Evolutionary conservation across 2,113 vertebrate species (phyloP).

Genomic region (Anarrhichthys ocellatus): DNA sequence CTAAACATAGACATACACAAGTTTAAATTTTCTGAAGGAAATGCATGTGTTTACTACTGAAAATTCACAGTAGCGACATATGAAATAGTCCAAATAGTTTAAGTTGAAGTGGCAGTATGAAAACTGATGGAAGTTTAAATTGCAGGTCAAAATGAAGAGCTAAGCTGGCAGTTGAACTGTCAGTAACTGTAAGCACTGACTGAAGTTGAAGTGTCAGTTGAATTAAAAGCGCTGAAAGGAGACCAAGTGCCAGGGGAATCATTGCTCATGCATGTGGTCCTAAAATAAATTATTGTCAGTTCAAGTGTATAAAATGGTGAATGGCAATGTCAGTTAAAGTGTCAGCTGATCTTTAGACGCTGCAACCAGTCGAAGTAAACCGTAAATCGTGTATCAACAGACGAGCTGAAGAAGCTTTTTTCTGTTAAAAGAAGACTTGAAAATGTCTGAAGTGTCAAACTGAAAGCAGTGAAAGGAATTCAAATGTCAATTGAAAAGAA

Average conservation of each 20-base stretch:
- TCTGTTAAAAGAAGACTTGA: conserved; percentile 8
- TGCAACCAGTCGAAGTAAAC: conserved; percentile 8
- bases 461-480: neutral
- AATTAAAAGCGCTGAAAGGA: conserved; percentile 12
- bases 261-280: neutral
- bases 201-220: neutral
- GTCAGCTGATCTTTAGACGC: neutral
- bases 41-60: neutral
- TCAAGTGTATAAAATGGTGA: conserved; percentile 8
- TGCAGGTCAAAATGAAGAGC: neutral
- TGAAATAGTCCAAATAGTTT: neutral
- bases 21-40: neutral
- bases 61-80: neutral
- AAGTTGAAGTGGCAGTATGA: neutral
- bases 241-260: neutral
- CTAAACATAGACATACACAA: neutral
- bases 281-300: neutral
- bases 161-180: neutral
- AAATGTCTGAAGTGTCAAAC: conserved; percentile 32
- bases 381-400: neutral
- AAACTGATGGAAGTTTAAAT: neutral
- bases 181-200: neutral
- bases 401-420: neutral
- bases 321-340: conserved; percentile 10
- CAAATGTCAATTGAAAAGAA: conserved; percentile 7